Evolutionary conservation across 2,888 invertebrate species (phyloP).

Genomic region (Tolmerus cingulatus): DNA sequence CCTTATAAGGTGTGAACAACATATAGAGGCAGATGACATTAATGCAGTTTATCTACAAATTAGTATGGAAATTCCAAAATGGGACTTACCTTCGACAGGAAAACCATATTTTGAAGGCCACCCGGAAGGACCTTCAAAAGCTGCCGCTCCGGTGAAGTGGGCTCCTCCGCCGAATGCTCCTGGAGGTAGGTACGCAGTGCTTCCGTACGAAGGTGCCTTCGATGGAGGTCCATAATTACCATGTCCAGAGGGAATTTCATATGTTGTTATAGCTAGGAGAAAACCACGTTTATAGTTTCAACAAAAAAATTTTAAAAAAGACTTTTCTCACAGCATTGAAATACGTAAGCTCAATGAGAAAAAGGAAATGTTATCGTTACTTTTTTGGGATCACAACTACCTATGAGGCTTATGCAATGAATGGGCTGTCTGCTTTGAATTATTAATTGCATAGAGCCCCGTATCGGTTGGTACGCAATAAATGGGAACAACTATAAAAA

Average conservation of each 20-base stretch:
- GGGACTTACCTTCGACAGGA: slow-evolving; percentile 44
- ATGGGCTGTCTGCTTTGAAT: not conserved
- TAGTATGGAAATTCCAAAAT: not conserved
- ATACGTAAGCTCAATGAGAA: not conserved
- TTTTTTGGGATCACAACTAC: not conserved
- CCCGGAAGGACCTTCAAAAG: slow-evolving; percentile 57
- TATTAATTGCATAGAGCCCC: not conserved
- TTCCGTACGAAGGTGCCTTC: slow-evolving; percentile 59
- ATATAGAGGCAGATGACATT: not conserved
- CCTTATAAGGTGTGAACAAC: not conserved
- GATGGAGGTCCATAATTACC: slow-evolving; percentile 61
- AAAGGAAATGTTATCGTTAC: not conserved
- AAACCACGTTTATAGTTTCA: not conserved
- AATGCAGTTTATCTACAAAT: not conserved
- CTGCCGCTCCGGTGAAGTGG: slow-evolving; percentile 59
- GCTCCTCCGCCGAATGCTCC: slow-evolving; percentile 54
- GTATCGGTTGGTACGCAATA: not conserved
- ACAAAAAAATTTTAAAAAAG: not conserved
- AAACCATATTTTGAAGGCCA: slow-evolving; percentile 42
- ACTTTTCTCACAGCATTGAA: not conserved
- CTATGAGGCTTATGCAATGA: not conserved
- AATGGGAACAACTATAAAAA: not conserved
- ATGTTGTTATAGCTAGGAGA: slow-evolving; percentile 59
- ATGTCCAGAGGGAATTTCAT: slow-evolving; percentile 58
- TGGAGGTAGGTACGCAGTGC: slow-evolving; percentile 60